Percentiles rank a stretch among this genome's conserved stretches.
phyloP scores from a whole-genome alignment of 2,113 vertebrate genomes.

The Tychaedon coryphoeus region DNA sequence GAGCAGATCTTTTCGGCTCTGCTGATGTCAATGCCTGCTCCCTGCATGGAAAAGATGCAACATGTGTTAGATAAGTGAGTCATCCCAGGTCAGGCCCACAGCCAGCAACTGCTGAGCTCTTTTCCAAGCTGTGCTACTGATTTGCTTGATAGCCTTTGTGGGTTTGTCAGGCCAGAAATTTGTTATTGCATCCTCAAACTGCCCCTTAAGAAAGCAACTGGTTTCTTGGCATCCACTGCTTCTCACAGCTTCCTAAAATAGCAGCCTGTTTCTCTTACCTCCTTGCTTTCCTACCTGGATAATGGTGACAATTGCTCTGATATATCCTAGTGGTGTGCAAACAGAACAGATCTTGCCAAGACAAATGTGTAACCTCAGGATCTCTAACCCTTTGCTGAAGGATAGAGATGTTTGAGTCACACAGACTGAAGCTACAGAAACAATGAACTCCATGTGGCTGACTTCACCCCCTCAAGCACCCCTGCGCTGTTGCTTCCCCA shows the following conservation, averaged over 20 bases:
- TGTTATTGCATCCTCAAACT: neutral
- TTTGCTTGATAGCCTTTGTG: neutral
- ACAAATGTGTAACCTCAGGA: neutral
- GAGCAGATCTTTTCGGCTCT: neutral
- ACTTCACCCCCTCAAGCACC: neutral
- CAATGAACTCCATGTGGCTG: neutral
- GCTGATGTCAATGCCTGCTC: constrained; percentile 42
- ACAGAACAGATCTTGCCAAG: neutral
- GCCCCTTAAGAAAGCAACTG: neutral
- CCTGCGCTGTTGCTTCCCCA: neutral
- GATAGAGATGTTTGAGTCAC: neutral
- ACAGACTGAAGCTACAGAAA: neutral
- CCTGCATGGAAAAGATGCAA: constrained; percentile 48
- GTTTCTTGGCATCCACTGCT: neutral
- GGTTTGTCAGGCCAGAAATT: constrained; percentile 4
- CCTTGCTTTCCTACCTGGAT: neutral
- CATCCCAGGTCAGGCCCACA: neutral
- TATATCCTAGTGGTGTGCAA: neutral
- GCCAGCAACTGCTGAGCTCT: neutral
- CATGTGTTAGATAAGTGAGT: constrained; percentile 48
- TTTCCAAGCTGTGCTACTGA: constrained; percentile 40
- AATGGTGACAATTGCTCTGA: neutral
- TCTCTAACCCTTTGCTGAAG: neutral
- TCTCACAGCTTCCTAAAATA: neutral
- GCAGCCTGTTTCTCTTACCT: neutral